These are phyloP conservation scores for Holcopasites calliopsidis DNA, from an alignment of 1,140 invertebrate species.

Conservation along the genomic window DNA sequence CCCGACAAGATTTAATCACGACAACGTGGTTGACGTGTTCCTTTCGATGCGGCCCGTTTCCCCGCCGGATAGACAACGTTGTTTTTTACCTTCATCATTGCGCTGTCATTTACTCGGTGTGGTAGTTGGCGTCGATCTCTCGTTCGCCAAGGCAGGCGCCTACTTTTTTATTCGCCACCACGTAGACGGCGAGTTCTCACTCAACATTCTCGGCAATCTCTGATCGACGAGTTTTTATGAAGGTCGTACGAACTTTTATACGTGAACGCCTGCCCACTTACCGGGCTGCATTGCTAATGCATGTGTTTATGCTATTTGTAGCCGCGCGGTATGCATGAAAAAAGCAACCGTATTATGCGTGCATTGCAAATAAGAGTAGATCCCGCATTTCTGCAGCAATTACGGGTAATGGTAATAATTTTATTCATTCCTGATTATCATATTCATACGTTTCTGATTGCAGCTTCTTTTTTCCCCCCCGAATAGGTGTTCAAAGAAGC, in stretches of 20 bases:
- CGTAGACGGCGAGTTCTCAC: slow-evolving; percentile 63
- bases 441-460: background rate
- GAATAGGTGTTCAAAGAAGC: background rate
- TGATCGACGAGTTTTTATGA: slow-evolving; percentile 72
- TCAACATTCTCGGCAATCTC: slow-evolving; percentile 67
- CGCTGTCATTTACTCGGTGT: slow-evolving; percentile 17
- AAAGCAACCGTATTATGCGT: background rate
- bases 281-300: slow-evolving; percentile 45
- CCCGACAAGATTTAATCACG: background rate
- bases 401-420: background rate
- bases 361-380: too few species aligned
- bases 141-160: slow-evolving; percentile 22
- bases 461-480: background rate
- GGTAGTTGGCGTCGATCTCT: slow-evolving; percentile 20
- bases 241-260: slow-evolving; percentile 68
- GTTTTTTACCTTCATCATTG: slow-evolving; percentile 8
- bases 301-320: slow-evolving; percentile 60
- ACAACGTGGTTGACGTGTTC: background rate
- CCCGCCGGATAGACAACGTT: background rate
- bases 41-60: background rate
- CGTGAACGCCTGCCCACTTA: slow-evolving; percentile 53
- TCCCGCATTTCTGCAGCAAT: background rate
- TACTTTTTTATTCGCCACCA: slow-evolving; percentile 61
- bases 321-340: slow-evolving; percentile 4
- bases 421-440: background rate